These are phyloP conservation scores for Clarias laeviceps DNA, from an alignment of 2,797 vertebrate genomes.

Conservation along the genomic window DNA sequence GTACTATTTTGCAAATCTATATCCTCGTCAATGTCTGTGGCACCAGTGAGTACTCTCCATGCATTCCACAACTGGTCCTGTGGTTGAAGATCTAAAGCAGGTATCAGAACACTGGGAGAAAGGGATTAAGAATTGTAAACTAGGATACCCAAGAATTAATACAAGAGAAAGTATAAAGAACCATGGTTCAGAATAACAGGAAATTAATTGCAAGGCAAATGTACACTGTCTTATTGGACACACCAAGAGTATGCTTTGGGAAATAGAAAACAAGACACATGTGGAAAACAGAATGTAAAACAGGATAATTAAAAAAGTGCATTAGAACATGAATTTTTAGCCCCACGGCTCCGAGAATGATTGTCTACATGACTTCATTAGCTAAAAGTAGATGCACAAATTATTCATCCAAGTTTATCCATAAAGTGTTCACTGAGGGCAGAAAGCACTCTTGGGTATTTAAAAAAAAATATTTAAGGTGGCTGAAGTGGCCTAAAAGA, in stretches of 20 bases:
- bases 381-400: conserved; percentile 55
- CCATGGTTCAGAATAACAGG: background rate
- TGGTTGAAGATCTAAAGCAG: background rate
- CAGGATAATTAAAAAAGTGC: background rate
- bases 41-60: background rate
- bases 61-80: background rate
- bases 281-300: background rate
- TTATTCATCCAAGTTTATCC: conserved; percentile 48
- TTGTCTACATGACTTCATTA: conserved; percentile 4
- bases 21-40: background rate
- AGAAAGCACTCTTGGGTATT: conserved; percentile 54
- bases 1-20: too few relatives aligned
- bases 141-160: background rate
- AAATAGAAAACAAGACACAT: background rate
- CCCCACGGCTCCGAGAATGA: background rate
- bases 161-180: background rate
- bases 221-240: background rate
- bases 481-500: conserved; percentile 18
- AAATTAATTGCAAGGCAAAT: background rate
- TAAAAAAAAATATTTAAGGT: conserved; percentile 56
- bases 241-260: background rate
- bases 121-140: background rate
- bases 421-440: conserved; percentile 43
- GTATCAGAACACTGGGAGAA: background rate
- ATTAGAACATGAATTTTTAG: background rate